Percentiles rank a stretch among this genome's conserved stretches.
Evolutionary conservation across 2,888 invertebrate genomes (phyloP).

Genomic region (Drosophila macrospina): DNA sequence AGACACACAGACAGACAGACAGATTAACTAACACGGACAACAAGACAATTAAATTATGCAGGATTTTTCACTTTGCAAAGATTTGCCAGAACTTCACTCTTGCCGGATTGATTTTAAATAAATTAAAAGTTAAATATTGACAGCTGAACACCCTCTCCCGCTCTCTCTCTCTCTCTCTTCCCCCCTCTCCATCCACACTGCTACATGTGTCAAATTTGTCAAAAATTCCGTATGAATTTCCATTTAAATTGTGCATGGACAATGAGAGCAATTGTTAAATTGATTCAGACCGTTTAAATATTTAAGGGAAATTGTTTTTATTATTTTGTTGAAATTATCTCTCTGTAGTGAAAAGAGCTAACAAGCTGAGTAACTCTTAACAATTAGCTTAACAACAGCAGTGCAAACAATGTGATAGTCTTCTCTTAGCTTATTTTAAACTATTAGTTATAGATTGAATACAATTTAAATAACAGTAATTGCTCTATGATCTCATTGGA

Average conservation of each 20-base stretch:
- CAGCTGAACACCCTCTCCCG: conserved; percentile 36
- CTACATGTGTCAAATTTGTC: conserved; percentile 39
- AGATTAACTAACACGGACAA: conserved; percentile 57
- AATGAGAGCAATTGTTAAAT: conserved; percentile 6
- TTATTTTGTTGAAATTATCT: background rate
- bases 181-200: background rate
- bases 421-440: background rate
- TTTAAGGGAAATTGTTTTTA: background rate
- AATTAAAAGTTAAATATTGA: conserved; percentile 75
- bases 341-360: background rate
- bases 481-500: too few relatives aligned
- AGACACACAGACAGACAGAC: conserved; percentile 24
- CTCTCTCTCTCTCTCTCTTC: background rate
- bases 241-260: conserved; percentile 4
- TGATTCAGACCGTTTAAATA: conserved; percentile 23
- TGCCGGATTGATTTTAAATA: conserved; percentile 71
- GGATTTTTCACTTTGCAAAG: conserved; percentile 53
- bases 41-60: conserved; percentile 76
- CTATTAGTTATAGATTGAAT: too few relatives aligned
- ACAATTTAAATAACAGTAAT: too few relatives aligned
- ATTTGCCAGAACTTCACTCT: conserved; percentile 9
- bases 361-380: background rate
- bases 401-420: background rate
- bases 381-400: background rate
- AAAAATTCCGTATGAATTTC: conserved; percentile 40